Evolutionary conservation across 2,888 invertebrate genomes (phyloP).

Genomic region (Hedychridium roseum): DNA sequence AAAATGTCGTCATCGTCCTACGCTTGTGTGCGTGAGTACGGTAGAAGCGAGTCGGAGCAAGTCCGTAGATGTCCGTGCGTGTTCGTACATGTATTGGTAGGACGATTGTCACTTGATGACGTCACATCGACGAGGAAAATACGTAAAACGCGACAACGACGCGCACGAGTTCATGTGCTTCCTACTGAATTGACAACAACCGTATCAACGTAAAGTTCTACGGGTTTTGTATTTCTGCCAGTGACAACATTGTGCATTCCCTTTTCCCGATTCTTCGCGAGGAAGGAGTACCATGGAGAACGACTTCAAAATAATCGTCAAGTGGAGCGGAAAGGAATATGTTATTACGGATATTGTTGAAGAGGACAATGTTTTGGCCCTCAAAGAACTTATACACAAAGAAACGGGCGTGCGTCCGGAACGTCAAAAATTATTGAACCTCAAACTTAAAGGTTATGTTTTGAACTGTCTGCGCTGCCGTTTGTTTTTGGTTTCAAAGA

Average conservation of each 20-base stretch:
- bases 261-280: background rate
- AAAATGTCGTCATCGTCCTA: too few species aligned
- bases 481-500: slow-evolving; percentile 1
- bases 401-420: slow-evolving; percentile 92
- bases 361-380: slow-evolving; percentile 80
- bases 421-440: slow-evolving; percentile 90
- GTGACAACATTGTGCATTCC: background rate
- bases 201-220: background rate
- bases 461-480: slow-evolving; percentile 22
- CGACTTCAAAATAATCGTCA: slow-evolving; percentile 73
- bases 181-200: background rate
- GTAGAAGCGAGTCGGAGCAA: too few species aligned
- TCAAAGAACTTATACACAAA: slow-evolving; percentile 86
- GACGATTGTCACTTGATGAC: too few species aligned
- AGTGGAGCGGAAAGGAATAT: slow-evolving; percentile 94
- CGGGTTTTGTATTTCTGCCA: background rate
- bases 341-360: slow-evolving; percentile 78
- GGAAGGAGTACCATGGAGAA: slow-evolving; percentile 39
- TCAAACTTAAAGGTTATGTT: slow-evolving; percentile 85
- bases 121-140: too few species aligned
- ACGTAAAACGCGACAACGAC: too few species aligned
- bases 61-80: too few species aligned
- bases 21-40: too few species aligned
- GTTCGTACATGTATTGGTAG: too few species aligned
- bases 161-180: too few species aligned